phyloP scores from a whole-genome alignment of 2,888 invertebrate species.

The Eupeodes luniger region DNA sequence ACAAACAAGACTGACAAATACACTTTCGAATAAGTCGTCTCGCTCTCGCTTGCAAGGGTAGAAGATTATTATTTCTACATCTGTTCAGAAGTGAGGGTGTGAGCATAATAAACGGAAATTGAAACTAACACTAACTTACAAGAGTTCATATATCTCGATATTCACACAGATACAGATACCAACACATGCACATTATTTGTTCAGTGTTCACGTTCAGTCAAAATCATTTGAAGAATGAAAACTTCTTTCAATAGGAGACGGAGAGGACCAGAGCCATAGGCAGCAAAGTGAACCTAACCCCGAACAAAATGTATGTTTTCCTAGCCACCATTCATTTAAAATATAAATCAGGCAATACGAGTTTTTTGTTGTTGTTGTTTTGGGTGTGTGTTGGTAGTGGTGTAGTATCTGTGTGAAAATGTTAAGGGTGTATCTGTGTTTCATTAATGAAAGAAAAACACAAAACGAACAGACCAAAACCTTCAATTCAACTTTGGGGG shows the following conservation, averaged over 20 bases:
- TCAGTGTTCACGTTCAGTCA: not conserved
- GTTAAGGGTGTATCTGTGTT: slow-evolving; percentile 57
- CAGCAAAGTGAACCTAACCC: slow-evolving; percentile 58
- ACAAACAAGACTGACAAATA: slow-evolving; percentile 26
- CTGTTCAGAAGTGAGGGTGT: slow-evolving; percentile 64
- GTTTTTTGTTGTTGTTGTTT: slow-evolving; percentile 35
- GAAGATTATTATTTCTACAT: slow-evolving; percentile 14
- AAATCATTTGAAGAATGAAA: slow-evolving; percentile 70
- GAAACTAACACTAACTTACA: slow-evolving; percentile 52
- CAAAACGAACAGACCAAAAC: slow-evolving; percentile 39
- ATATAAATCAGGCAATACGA: slow-evolving; percentile 76
- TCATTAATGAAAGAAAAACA: slow-evolving; percentile 72
- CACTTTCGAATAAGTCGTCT: slow-evolving; percentile 27
- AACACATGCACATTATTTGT: slow-evolving; percentile 15
- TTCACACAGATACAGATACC: not conserved
- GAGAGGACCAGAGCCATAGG: slow-evolving; percentile 16
- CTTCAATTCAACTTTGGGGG: slow-evolving; percentile 32
- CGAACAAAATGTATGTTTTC: slow-evolving; percentile 58
- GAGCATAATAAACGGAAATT: slow-evolving; percentile 72
- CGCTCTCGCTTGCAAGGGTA: slow-evolving; percentile 15
- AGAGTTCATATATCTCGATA: slow-evolving; percentile 7
- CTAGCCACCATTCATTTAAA: slow-evolving; percentile 73
- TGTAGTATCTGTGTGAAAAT: slow-evolving; percentile 56
- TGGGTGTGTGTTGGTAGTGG: not conserved
- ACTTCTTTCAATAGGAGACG: slow-evolving; percentile 45